Evolutionary conservation across 1,140 invertebrate genomes (phyloP), one percentile per base, ranked within the genome.

Genomic region (Philopotamus ludificatus): DNA sequence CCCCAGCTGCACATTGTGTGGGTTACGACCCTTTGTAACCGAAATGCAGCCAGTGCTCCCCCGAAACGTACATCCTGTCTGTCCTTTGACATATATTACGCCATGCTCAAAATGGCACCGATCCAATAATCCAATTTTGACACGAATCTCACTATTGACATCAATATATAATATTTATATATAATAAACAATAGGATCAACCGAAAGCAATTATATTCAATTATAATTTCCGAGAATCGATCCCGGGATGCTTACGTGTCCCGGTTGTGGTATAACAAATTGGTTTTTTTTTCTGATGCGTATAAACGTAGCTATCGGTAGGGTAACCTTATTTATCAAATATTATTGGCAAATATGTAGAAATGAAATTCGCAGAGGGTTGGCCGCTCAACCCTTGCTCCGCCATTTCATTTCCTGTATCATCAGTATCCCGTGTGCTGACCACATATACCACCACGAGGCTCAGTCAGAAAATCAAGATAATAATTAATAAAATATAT

Each of bases 371-470:
- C 2, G 10, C 28, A 20, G 2, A n/a, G 12, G 61, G 45, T 63
- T 67, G 18, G 53, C 34, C 22, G 47, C 51, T n/a, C 45, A 54
- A 64, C 62, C 62, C 49, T 66, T 41, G 20, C 50, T 53, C 21
- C 55, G 57, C 57, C 25, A 41, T 63, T 63, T 67, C 65, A 67
- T 67, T 67, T 67, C 65, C 65, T 55, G 65, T 67, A 67, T 55
- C 51, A 42, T 57, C 47, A 49, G 47, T 16, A 44, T 25, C 1
- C 15, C 39, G 22, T 21, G 28, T 34, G 12, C 45, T 16, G 23
- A 41, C 49, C 26, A 15, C 16, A 34, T 42, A 39, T 57, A 16
- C 54, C n/a, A n/a, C n/a, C n/a, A n/a, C n/a, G n/a, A n/a, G n/a
- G n/a, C n/a, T n/a, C n/a, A n/a, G n/a, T n/a, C n/a, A n/a, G n/a